These are phyloP conservation scores for Nebria ingens DNA, from an alignment of 1,140 invertebrate species.

Conservation along the genomic window DNA sequence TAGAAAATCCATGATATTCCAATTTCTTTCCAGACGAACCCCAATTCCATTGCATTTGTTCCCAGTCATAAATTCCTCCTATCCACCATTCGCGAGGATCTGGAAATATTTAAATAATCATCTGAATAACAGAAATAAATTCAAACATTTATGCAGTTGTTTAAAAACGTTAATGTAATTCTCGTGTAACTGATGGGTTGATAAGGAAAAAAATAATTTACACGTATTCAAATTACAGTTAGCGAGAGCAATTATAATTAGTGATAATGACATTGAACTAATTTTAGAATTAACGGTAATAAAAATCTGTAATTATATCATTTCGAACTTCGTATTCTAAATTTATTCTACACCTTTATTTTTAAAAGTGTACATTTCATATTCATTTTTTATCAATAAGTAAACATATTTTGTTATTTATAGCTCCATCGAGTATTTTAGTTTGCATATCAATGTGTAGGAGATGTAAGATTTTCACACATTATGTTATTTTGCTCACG, in stretches of 20 bases:
- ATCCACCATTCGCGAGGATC: constrained; percentile 60
- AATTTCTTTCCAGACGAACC: constrained; percentile 50
- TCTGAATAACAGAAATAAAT: background rate
- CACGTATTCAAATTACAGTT: background rate
- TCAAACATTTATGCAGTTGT: background rate
- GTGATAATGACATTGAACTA: background rate
- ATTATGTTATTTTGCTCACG: no score
- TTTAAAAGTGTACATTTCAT: no score
- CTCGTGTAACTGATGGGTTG: background rate
- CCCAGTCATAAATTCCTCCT: constrained; percentile 61
- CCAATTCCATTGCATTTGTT: constrained; percentile 56
- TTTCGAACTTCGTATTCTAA: no score
- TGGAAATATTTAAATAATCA: constrained; percentile 29
- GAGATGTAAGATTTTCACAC: no score
- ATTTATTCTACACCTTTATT: no score
- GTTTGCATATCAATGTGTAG: no score
- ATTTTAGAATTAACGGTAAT: background rate
- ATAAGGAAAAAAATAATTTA: background rate
- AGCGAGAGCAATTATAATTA: background rate
- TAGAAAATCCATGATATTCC: constrained; percentile 52
- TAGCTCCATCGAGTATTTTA: no score
- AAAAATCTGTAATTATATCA: no score
- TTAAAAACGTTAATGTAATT: background rate
- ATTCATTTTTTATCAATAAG: no score
- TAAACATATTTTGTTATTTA: no score